Conservation (phyloP, 2,113 vertebrate species). For the Neoarius graeffei region DNA sequence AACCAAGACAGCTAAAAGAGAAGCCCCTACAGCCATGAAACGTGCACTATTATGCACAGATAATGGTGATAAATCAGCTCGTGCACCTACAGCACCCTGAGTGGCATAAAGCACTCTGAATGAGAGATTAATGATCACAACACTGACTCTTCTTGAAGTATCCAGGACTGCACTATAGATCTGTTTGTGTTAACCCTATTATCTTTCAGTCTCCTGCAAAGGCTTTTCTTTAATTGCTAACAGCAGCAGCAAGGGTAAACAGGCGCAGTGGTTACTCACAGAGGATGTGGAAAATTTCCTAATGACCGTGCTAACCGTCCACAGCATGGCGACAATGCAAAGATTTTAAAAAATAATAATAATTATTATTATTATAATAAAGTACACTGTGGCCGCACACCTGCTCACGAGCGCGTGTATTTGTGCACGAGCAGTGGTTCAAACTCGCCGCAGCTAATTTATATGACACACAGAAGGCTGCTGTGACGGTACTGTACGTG, state of each 20-base stretch:
- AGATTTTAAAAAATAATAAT: neutral
- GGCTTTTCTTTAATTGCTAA: constrained; percentile 27
- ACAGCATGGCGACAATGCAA: constrained; percentile 77
- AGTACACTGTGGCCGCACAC: constrained; percentile 46
- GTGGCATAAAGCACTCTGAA: neutral
- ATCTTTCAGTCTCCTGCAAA: neutral
- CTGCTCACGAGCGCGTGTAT: constrained; percentile 40
- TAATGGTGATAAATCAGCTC: neutral
- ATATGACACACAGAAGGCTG: neutral
- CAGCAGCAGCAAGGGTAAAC: neutral
- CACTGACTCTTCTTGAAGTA: neutral
- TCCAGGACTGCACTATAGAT: neutral
- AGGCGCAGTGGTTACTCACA: constrained; percentile 75
- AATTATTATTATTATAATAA: neutral
- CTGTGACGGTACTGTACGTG: neutral
- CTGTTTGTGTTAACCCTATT: neutral
- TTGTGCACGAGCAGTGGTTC: constrained; percentile 12
- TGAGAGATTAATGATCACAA: neutral
- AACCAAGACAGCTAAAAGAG: neutral
- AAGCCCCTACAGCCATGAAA: neutral
- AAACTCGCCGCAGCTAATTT: neutral
- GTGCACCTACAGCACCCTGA: neutral
- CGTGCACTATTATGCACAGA: neutral
- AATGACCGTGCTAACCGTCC: constrained; percentile 72
- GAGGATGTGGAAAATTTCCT: constrained; percentile 84